phyloP scores from a whole-genome alignment of 2,113 vertebrate genomes.

The Apaloderma vittatum region DNA sequence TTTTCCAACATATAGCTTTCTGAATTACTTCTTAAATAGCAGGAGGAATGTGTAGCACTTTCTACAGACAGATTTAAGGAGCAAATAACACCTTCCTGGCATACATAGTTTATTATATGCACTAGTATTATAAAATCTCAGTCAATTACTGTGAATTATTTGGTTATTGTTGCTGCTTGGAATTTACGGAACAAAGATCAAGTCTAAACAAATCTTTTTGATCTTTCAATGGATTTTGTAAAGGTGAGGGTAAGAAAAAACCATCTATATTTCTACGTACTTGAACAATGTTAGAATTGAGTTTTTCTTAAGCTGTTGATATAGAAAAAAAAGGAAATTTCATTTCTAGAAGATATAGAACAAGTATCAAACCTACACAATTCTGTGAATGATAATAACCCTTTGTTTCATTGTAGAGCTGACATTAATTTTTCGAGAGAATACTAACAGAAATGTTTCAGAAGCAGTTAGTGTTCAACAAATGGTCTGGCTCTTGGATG shows the following conservation, averaged over 20 bases:
- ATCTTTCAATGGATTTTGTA: constrained; percentile 1
- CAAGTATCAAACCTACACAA: not conserved
- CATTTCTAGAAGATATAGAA: not conserved
- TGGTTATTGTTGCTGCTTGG: not conserved
- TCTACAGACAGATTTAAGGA: not conserved
- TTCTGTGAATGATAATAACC: constrained; percentile 16
- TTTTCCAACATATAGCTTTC: not conserved
- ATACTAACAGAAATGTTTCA: not conserved
- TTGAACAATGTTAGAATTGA: not conserved
- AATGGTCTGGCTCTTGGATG: constrained; percentile 34
- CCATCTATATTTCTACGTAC: not conserved
- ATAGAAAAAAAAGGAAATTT: not conserved
- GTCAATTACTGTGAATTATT: constrained; percentile 29
- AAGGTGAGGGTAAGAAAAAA: not conserved
- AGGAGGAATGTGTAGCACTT: not conserved
- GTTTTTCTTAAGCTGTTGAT: not conserved
- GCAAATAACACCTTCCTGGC: not conserved
- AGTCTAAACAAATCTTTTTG: constrained; percentile 24
- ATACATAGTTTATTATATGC: not conserved
- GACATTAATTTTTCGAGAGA: constrained; percentile 27
- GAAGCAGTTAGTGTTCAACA: constrained; percentile 48
- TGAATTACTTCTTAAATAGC: not conserved
- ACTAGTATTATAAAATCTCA: not conserved
- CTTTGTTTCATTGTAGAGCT: constrained; percentile 11
- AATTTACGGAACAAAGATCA: not conserved